These are phyloP conservation scores for Prosopocoilus inquinatus DNA, from an alignment of 2,888 invertebrate species.

Conservation along the genomic window DNA sequence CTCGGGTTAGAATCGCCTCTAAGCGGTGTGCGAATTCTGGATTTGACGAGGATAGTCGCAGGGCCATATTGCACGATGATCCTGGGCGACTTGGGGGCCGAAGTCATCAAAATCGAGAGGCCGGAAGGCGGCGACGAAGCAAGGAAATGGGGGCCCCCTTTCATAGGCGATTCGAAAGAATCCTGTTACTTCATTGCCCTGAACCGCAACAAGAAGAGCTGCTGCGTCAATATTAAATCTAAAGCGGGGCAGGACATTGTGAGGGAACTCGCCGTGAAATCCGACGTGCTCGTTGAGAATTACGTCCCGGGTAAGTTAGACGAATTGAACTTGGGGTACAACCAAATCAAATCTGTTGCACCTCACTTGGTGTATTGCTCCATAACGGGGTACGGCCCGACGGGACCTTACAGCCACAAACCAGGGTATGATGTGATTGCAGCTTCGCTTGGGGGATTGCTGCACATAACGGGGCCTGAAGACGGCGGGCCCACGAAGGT, in stretches of 20 bases:
- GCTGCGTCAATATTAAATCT: slow-evolving; percentile 81
- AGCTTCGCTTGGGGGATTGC: slow-evolving; percentile 85
- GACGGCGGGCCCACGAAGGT: slow-evolving; percentile 85
- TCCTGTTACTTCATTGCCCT: slow-evolving; percentile 82
- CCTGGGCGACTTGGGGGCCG: slow-evolving; percentile 88
- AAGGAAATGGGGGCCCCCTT: slow-evolving; percentile 92
- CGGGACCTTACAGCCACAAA: slow-evolving; percentile 79
- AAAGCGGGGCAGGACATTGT: slow-evolving; percentile 63
- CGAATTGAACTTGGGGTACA: slow-evolving; percentile 75
- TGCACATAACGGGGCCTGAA: slow-evolving; percentile 85
- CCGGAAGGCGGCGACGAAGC: slow-evolving; percentile 84
- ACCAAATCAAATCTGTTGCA: slow-evolving; percentile 64
- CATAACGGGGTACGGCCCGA: slow-evolving; percentile 86
- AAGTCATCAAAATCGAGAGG: slow-evolving; percentile 88
- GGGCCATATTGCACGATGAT: slow-evolving; percentile 96
- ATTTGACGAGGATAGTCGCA: slow-evolving; percentile 84
- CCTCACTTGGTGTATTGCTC: slow-evolving; percentile 90
- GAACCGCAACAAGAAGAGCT: slow-evolving; percentile 93
- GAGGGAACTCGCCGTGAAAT: slow-evolving; percentile 68
- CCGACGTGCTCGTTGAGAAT: slow-evolving; percentile 91
- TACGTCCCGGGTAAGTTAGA: slow-evolving; percentile 88
- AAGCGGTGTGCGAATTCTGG: slow-evolving; percentile 70
- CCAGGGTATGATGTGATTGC: slow-evolving; percentile 98
- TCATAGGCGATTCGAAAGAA: slow-evolving; percentile 57
- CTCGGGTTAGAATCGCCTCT: slow-evolving; percentile 54